Evolutionary conservation across 2,797 vertebrate species (phyloP).

Genomic region (Melanotaenia nigrans): DNA sequence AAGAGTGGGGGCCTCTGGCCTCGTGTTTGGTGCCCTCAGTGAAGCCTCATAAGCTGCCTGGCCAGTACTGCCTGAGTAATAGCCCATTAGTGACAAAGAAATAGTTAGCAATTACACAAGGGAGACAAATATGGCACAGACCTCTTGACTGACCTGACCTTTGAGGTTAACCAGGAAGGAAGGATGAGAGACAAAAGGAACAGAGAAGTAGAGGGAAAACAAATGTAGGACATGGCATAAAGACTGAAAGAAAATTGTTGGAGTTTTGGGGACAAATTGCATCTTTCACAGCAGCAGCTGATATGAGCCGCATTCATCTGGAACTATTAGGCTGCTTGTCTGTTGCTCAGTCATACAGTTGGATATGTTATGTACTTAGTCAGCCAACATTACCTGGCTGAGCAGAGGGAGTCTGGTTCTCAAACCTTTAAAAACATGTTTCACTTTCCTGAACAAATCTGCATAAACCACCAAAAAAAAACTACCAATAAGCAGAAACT

Average conservation of each 20-base stretch:
- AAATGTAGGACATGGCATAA: background rate
- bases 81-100: constrained; percentile 73
- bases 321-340: background rate
- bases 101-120: constrained; percentile 66
- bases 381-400: background rate
- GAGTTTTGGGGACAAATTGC: background rate
- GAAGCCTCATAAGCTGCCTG: constrained; percentile 46
- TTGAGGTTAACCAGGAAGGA: constrained; percentile 65
- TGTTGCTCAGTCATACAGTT: too few species aligned
- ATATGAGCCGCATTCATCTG: background rate
- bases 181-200: constrained; percentile 57
- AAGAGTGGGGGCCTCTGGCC: constrained; percentile 45
- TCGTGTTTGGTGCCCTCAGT: constrained; percentile 51
- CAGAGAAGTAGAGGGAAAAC: constrained; percentile 1
- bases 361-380: too few species aligned
- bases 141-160: constrained; percentile 61
- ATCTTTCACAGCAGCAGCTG: background rate
- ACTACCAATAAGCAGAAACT: background rate
- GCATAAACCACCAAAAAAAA: background rate
- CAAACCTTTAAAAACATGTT: background rate
- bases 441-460: background rate
- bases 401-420: background rate
- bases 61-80: constrained; percentile 60
- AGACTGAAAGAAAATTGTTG: too few species aligned
- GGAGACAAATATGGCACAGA: constrained; percentile 68